Evolutionary conservation across 2,888 invertebrate genomes (phyloP).

Genomic region (Lasiommata megera): DNA sequence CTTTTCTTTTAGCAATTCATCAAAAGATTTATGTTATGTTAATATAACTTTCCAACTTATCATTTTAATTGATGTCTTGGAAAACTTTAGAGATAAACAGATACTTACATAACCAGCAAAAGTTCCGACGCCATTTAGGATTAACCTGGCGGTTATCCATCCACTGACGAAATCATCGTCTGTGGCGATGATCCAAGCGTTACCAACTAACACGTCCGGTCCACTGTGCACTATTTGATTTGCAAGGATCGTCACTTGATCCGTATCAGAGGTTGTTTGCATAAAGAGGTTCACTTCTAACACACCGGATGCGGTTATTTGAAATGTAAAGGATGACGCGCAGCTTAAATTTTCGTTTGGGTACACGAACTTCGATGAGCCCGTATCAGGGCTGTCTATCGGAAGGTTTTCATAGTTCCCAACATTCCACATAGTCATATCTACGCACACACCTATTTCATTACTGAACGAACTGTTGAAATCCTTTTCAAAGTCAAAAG

Average conservation of each 20-base stretch:
- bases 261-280: constrained; percentile 32
- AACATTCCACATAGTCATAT: constrained; percentile 39
- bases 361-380: constrained; percentile 42
- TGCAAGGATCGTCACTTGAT: constrained; percentile 45
- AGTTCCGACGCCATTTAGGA: constrained; percentile 26
- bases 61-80: too few relatives aligned
- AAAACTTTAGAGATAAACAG: not conserved
- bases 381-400: constrained; percentile 36
- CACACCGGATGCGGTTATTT: constrained; percentile 41
- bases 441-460: constrained; percentile 36
- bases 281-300: constrained; percentile 50
- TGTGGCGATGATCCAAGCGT: constrained; percentile 20
- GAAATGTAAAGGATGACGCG: constrained; percentile 37
- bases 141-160: constrained; percentile 34
- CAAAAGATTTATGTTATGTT: too few relatives aligned
- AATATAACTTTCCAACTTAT: too few relatives aligned
- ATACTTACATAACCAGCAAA: constrained; percentile 37
- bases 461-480: constrained; percentile 42
- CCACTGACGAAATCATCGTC: constrained; percentile 31
- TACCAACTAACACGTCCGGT: constrained; percentile 34
- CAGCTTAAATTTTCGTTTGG: constrained; percentile 37
- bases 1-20: too few relatives aligned
- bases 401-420: constrained; percentile 36
- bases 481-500: constrained; percentile 47
- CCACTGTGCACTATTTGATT: constrained; percentile 36